Evolutionary conservation across 1,140 invertebrate genomes (phyloP), one percentile per base, ranked within the genome.

Genomic region (Drusus annulatus): DNA sequence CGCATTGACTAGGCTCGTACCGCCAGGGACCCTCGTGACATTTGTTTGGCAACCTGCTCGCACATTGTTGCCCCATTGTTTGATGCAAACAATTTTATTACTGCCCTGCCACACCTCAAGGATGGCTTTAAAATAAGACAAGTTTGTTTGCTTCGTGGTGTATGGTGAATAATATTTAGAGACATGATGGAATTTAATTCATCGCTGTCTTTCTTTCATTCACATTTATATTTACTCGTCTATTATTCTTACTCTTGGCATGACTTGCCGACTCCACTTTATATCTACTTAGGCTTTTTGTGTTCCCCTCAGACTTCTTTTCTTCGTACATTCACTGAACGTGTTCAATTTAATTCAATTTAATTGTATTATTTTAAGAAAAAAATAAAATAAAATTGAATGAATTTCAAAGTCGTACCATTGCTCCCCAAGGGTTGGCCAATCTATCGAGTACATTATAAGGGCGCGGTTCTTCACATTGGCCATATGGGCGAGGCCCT

Each of bases 81-180:
- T 79, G 78, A 19, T 16, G 51, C 78, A 79, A 79, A 79, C 78
- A 79, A 52, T 79, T 79, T 79, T 79, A 79, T 79, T 73, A 79
- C 74, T 73, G 78, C 68, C 28, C 28, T n/a, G 21, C 52, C 3
- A 76, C 23, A 15, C 58, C 19, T 63, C 6, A 23, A 8, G 63
- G 13, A 79, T 23, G 68, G 77, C 54, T 36, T 56, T 71, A 62
- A 69, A 78, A 68, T 63, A 63, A 21, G 25, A 73, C 50, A 1
- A 45, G 10, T 45, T 45, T 45, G 13, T 45, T 8, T 45, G 1
- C 1, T 45, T 45, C 36, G 1, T 13, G 0, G 36, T 2, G 5
- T 1, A 36, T 36, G 8, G 31, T 36, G 5, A 36, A 36, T 36
- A 36, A 36, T 6, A 36, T 6, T 36, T 36, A 8, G 31, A 36